Conservation (phyloP, 2,113 vertebrate species). For the Synchiropus splendidus region DNA sequence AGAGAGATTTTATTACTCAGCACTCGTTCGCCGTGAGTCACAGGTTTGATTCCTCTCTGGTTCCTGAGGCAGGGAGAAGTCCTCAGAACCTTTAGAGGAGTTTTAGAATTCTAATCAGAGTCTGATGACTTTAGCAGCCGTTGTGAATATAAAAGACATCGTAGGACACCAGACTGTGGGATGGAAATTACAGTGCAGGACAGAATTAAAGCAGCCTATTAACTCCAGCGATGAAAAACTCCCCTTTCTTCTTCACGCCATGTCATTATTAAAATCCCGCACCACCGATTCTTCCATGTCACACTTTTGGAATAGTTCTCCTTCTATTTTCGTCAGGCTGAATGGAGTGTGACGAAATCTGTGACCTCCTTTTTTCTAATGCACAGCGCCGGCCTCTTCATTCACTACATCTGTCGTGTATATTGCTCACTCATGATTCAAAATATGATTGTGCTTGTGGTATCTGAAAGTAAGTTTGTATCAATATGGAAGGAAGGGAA, state of each 20-base stretch:
- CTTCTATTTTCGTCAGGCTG: slow-evolving; percentile 3
- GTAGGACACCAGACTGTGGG: slow-evolving; percentile 9
- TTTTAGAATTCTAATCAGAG: slow-evolving; percentile 18
- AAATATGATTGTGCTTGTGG: no score
- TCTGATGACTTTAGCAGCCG: slow-evolving; percentile 26
- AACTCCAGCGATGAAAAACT: slow-evolving; percentile 17
- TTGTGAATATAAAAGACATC: slow-evolving; percentile 14
- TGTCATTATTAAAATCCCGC: slow-evolving; percentile 10
- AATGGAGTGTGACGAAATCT: not conserved
- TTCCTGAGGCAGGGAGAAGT: no score
- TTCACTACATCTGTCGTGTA: no score
- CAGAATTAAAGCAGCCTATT: slow-evolving; percentile 24
- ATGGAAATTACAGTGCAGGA: slow-evolving; percentile 20
- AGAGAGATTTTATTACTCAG: no score
- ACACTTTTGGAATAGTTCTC: not conserved
- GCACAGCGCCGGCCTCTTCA: not conserved
- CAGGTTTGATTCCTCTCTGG: not conserved
- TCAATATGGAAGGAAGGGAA: no score
- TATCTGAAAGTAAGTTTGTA: no score
- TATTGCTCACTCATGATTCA: no score
- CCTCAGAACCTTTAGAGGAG: slow-evolving; percentile 14
- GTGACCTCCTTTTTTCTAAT: slow-evolving; percentile 13
- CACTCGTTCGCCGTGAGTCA: no score
- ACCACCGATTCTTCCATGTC: slow-evolving; percentile 2
- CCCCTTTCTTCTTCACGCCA: slow-evolving; percentile 5